Base-by-base conservation (phyloP, 2,888 invertebrate species). In the Alloscopus bannaensis region DNA sequence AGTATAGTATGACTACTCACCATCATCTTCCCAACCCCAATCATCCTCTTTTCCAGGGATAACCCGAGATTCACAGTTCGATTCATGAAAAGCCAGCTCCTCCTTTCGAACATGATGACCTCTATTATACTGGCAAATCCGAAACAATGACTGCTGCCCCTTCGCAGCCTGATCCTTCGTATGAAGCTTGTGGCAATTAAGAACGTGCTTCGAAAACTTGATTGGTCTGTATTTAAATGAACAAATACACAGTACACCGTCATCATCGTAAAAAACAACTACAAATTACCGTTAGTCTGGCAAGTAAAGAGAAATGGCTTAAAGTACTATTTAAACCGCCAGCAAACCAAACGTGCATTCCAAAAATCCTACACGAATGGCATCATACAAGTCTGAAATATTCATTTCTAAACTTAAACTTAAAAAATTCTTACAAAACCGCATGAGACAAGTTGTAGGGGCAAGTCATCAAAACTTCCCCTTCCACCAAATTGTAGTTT, bases 361-460 rank as follows among this genome's bases (percentile, higher is more conserved):
- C n/a, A n/a, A n/a, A n/a, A n/a, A n/a, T n/a, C n/a, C n/a, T n/a
- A n/a, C n/a, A n/a, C n/a, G n/a, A n/a, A n/a, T n/a, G n/a, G n/a
- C n/a, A n/a, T n/a, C n/a, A n/a, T n/a, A n/a, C n/a, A n/a, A n/a
- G n/a, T n/a, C n/a, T n/a, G n/a, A n/a, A n/a, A n/a, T n/a, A n/a
- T n/a, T n/a, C n/a, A n/a, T n/a, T n/a, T n/a, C n/a, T n/a, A n/a
- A n/a, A n/a, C n/a, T n/a, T n/a, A n/a, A n/a, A n/a, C n/a, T n/a
- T n/a, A n/a, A n/a, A n/a, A n/a, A n/a, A n/a, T n/a, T n/a, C 77
- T 50, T 70, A 78, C 77, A 28, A 20, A 26, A 78, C 0, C 1
- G 57, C 77, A 55, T 78, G 77, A 0, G 77, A 70, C 1, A 8
- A 16, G n/a, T 70, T 70, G 65, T 78, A 78, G 0, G 77, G 77